Evolutionary conservation across 2,113 vertebrate species (phyloP).

Genomic region (Corythoichthys intestinalis): DNA sequence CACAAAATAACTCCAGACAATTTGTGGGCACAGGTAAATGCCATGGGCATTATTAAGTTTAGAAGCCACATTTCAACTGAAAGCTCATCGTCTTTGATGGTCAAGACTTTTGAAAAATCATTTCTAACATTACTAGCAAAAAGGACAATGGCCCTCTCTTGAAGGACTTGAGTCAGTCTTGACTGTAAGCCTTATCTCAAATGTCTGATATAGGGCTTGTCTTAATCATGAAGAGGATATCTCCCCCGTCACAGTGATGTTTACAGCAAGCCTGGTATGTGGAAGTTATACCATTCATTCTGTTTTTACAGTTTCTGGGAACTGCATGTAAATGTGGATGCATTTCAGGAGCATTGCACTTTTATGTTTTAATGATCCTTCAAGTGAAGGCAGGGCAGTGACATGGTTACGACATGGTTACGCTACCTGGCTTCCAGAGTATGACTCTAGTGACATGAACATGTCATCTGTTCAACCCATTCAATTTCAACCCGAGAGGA

Average conservation of each 20-base stretch:
- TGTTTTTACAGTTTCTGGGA: background rate
- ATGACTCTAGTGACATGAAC: too few relatives aligned
- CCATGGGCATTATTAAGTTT: background rate
- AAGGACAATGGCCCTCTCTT: background rate
- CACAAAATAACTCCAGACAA: conserved; percentile 2
- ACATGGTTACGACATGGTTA: too few relatives aligned
- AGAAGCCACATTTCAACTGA: background rate
- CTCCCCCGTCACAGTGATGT: background rate
- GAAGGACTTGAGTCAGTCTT: background rate
- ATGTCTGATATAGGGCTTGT: too few relatives aligned
- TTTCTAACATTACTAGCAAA: background rate
- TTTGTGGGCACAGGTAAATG: conserved; percentile 5
- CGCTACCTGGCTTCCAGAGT: too few relatives aligned
- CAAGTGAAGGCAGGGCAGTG: too few relatives aligned
- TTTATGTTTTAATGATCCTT: background rate
- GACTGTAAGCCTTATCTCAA: too few relatives aligned
- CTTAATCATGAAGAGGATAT: too few relatives aligned
- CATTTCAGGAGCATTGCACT: conserved; percentile 2
- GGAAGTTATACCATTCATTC: background rate
- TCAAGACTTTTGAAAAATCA: background rate
- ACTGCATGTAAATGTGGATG: background rate
- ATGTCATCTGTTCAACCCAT: too few relatives aligned
- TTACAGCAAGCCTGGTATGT: background rate
- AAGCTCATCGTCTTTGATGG: background rate
- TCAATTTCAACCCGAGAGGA: too few relatives aligned